These are phyloP conservation scores for Pelagia noctiluca DNA, from an alignment of 30 jellyfish, hydroid and myxozoan genomes.

Conservation along the genomic window DNA sequence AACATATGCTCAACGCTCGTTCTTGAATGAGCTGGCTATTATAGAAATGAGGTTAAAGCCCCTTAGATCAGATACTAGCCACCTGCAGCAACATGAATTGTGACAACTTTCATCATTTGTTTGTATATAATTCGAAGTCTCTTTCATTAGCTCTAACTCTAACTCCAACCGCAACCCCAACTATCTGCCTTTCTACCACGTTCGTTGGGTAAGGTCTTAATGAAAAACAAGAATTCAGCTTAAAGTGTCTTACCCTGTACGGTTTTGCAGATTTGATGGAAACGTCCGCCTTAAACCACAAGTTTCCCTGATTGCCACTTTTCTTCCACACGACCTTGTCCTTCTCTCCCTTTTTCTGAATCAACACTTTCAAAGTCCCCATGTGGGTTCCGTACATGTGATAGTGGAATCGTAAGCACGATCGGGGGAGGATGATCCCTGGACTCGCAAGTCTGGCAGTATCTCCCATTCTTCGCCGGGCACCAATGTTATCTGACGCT, in stretches of 20 bases:
- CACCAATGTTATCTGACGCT: constrained; percentile 75
- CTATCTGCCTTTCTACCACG: no score
- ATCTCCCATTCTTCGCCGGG: constrained; percentile 65
- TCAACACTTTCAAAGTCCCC: constrained; percentile 67
- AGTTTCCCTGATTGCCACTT: constrained; percentile 85
- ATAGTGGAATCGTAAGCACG: constrained; percentile 68
- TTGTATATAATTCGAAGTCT: no score
- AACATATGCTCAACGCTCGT: no score
- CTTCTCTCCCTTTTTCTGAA: constrained; percentile 23
- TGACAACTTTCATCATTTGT: no score
- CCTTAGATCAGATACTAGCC: no score
- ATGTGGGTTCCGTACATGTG: constrained; percentile 87
- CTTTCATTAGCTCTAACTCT: no score
- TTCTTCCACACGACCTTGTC: constrained; percentile 68
- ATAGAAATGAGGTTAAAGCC: no score
- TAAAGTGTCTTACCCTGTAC: constrained; percentile 48
- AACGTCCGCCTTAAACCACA: constrained; percentile 72
- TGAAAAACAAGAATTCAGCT: no score
- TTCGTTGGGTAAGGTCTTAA: no score
- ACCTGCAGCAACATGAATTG: no score
- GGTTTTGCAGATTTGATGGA: constrained; percentile 56
- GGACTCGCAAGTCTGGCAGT: constrained; percentile 84
- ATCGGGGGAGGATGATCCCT: constrained; percentile 65
- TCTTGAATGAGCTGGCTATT: no score
- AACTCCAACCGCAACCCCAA: no score